Percentiles rank a stretch among this genome's conserved stretches.
phyloP scores from a whole-genome alignment of 2,888 invertebrate genomes.

The Choreutis nemorana region DNA sequence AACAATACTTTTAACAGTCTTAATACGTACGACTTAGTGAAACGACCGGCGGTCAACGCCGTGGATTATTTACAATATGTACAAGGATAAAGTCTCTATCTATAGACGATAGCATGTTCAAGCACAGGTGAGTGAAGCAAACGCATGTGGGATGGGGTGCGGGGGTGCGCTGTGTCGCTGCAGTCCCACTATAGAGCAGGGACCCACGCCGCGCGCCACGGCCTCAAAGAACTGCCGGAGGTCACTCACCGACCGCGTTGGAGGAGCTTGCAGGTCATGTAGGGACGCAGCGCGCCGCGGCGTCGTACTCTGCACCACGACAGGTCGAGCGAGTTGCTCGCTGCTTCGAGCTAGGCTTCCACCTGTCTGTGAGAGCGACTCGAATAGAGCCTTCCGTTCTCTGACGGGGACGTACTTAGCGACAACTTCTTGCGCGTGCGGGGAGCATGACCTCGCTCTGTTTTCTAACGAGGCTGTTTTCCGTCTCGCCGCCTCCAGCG shows the following conservation, averaged over 20 bases:
- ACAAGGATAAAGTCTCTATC: slow-evolving; percentile 15
- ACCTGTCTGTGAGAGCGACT: slow-evolving; percentile 71
- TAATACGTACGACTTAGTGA: slow-evolving; percentile 61
- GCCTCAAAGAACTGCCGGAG: slow-evolving; percentile 77
- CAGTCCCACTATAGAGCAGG: slow-evolving; percentile 23
- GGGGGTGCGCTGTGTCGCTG: slow-evolving; percentile 45
- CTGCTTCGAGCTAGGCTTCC: slow-evolving; percentile 71
- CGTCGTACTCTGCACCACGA: slow-evolving; percentile 36
- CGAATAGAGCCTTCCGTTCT: slow-evolving; percentile 75
- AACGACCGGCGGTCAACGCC: slow-evolving; percentile 48
- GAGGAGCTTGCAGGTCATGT: slow-evolving; percentile 68
- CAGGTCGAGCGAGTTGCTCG: slow-evolving; percentile 61
- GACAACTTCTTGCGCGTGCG: slow-evolving; percentile 48
- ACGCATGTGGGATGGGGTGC: slow-evolving; percentile 38
- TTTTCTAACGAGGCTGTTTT: slow-evolving; percentile 49
- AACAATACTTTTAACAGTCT: slow-evolving; percentile 67
- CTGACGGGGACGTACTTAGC: slow-evolving; percentile 75
- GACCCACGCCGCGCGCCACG: slow-evolving; percentile 50
- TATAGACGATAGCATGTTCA: slow-evolving; percentile 54
- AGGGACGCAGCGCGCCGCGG: slow-evolving; percentile 71
- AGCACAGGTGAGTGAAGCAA: slow-evolving; percentile 48
- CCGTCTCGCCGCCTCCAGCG: slow-evolving; percentile 48
- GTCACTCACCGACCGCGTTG: slow-evolving; percentile 69
- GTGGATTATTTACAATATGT: slow-evolving; percentile 10
- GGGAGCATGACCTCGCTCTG: slow-evolving; percentile 54